These are phyloP conservation scores for Oconnorella tubifera DNA, from an alignment of 2,888 invertebrate species.

Conservation along the genomic window DNA sequence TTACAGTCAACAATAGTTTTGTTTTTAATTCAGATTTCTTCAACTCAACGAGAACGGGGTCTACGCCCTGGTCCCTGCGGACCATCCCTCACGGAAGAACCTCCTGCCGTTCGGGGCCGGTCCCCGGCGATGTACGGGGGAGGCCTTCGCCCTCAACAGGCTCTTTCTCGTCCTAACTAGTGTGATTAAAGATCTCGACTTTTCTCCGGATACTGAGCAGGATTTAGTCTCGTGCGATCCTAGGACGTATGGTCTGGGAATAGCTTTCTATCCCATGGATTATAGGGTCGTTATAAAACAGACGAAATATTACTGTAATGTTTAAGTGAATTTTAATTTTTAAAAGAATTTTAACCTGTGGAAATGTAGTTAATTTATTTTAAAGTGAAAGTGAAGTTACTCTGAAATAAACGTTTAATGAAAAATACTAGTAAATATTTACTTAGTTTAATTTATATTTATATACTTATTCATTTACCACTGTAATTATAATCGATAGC, in stretches of 20 bases:
- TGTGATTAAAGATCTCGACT: conserved; percentile 10
- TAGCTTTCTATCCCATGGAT: conserved; percentile 7
- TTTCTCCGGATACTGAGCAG: background rate
- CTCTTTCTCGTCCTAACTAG: conserved; percentile 16
- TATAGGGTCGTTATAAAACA: background rate
- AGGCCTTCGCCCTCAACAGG: conserved; percentile 12
- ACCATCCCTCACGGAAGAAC: conserved; percentile 14
- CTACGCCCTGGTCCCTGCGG: conserved; percentile 4
- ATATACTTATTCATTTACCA: no score
- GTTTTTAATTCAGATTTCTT: no score
- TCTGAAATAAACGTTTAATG: no score
- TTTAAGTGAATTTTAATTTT: no score
- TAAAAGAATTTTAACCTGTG: no score
- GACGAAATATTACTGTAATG: background rate
- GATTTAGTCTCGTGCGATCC: conserved; percentile 17
- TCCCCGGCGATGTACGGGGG: conserved; percentile 16
- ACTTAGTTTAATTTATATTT: no score
- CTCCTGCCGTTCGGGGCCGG: conserved; percentile 19
- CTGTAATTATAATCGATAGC: no score
- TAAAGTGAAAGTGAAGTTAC: no score
- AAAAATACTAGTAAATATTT: no score
- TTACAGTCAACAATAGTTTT: no score
- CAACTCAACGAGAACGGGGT: background rate
- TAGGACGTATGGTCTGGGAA: conserved; percentile 14
- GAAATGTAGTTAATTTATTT: no score